A percentile compares a stretch with the other conserved stretches of the same genome.
Evolutionary conservation across 2,888 invertebrate genomes (phyloP).

Genomic region (Drosophila differens): DNA sequence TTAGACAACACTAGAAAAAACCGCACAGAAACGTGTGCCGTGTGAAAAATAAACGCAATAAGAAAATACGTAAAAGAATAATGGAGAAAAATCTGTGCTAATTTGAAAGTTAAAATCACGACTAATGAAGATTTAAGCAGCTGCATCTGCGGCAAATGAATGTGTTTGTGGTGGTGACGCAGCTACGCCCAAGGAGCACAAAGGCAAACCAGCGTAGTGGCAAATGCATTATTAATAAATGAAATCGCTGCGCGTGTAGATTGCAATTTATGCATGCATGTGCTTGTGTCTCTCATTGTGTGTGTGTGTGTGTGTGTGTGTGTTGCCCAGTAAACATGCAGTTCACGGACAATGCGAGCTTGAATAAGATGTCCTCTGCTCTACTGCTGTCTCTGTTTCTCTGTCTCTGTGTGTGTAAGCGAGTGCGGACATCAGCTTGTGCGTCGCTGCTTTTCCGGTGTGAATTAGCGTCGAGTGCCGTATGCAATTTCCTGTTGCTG

Average conservation of each 20-base stretch:
- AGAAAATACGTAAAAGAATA: slow-evolving; percentile 20
- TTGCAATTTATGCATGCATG: slow-evolving; percentile 54
- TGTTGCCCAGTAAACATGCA: slow-evolving; percentile 36
- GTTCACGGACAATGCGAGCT: slow-evolving; percentile 54
- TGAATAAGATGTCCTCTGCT: slow-evolving; percentile 58
- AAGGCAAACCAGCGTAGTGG: slow-evolving; percentile 29
- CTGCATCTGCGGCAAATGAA: slow-evolving; percentile 56
- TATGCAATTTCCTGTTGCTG: slow-evolving; percentile 79
- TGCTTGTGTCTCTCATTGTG: slow-evolving; percentile 19
- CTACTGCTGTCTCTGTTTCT: slow-evolving; percentile 29
- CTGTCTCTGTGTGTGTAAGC: slow-evolving; percentile 3
- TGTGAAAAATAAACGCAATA: slow-evolving; percentile 58
- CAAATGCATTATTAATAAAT: slow-evolving; percentile 71
- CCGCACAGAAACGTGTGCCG: slow-evolving; percentile 51
- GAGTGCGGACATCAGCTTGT: slow-evolving; percentile 55
- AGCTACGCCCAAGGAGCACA: slow-evolving; percentile 33
- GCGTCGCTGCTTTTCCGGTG: slow-evolving; percentile 69
- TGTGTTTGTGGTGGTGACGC: slow-evolving; percentile 44
- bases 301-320: slow-evolving; percentile 3
- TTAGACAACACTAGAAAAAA: slow-evolving; percentile 52
- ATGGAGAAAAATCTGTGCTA: slow-evolving; percentile 49
- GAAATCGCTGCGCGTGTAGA: slow-evolving; percentile 63
- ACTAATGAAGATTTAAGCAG: slow-evolving; percentile 71
- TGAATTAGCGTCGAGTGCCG: slow-evolving; percentile 78
- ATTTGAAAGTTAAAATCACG: slow-evolving; percentile 64